Evolutionary conservation across 2,888 invertebrate species (phyloP).

Genomic region (Arctia plantaginis): DNA sequence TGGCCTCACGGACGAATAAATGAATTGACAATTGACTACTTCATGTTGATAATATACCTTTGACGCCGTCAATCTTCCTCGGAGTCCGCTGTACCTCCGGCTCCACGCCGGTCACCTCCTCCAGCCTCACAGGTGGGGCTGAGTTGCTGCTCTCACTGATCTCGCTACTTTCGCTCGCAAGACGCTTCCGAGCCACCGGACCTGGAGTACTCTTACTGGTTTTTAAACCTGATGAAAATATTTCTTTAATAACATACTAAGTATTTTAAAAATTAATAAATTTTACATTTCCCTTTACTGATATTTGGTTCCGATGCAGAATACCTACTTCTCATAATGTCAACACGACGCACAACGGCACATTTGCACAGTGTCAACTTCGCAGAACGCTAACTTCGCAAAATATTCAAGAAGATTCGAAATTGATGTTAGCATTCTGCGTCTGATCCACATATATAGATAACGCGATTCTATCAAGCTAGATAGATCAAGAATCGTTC

Average conservation of each 20-base stretch:
- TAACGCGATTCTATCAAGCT: too few relatives aligned
- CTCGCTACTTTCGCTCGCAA: conserved; percentile 81
- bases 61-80: conserved; percentile 82
- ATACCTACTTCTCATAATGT: neutral
- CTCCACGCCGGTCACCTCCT: conserved; percentile 83
- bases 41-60: conserved; percentile 62
- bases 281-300: neutral
- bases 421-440: too few relatives aligned
- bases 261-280: neutral
- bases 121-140: conserved; percentile 71
- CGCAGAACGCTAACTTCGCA: conserved; percentile 2
- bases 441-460: too few relatives aligned
- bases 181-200: conserved; percentile 64
- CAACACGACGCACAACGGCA: neutral
- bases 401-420: too few relatives aligned
- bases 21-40: neutral
- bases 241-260: neutral
- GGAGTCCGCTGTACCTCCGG: conserved; percentile 84
- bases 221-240: conserved; percentile 62
- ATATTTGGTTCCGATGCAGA: too few relatives aligned
- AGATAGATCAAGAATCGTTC: too few relatives aligned
- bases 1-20: too few relatives aligned
- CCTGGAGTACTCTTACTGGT: conserved; percentile 53
- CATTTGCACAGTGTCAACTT: neutral
- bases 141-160: conserved; percentile 80